A percentile compares a stretch with the other conserved stretches of the same genome.
phyloP scores from a whole-genome alignment of 1,140 invertebrate species.

The Sycophaga agraensis region DNA sequence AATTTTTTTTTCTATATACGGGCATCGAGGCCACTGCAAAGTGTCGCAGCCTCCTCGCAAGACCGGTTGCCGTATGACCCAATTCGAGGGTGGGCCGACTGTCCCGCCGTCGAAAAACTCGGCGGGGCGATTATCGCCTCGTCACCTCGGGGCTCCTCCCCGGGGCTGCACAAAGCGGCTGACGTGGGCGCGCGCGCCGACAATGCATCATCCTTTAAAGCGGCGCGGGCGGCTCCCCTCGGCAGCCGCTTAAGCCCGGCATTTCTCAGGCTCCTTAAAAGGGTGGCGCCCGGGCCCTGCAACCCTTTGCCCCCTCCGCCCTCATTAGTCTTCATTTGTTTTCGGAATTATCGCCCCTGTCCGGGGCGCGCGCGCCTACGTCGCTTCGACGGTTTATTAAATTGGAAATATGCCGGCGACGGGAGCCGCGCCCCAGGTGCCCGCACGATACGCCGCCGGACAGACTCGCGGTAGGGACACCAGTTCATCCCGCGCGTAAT shows the following conservation, averaged over 20 bases:
- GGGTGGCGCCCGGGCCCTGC: not conserved
- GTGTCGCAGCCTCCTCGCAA: too few relatives aligned
- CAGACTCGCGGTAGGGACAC: too few relatives aligned
- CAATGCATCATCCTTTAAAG: constrained; percentile 57
- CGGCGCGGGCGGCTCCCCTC: constrained; percentile 16
- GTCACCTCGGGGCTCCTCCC: too few relatives aligned
- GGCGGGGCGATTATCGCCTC: constrained; percentile 42
- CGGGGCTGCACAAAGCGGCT: too few relatives aligned
- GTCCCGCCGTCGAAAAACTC: too few relatives aligned
- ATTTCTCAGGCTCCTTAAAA: constrained; percentile 26
- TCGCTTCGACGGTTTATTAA: constrained; percentile 47
- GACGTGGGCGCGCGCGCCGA: constrained; percentile 21
- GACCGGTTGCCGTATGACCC: too few relatives aligned
- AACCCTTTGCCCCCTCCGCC: constrained; percentile 29
- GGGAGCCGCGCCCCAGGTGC: not conserved
- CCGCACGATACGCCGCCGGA: too few relatives aligned
- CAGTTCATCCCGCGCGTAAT: too few relatives aligned
- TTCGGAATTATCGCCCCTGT: constrained; percentile 57
- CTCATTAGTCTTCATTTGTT: constrained; percentile 62
- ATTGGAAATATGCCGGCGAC: constrained; percentile 52
- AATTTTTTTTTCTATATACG: too few relatives aligned
- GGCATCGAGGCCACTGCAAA: too few relatives aligned
- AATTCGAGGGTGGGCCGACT: too few relatives aligned
- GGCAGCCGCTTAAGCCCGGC: constrained; percentile 13
- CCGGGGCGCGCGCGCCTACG: constrained; percentile 25